phyloP scores from a whole-genome alignment of 2,888 invertebrate genomes.

The Protula sp. region DNA sequence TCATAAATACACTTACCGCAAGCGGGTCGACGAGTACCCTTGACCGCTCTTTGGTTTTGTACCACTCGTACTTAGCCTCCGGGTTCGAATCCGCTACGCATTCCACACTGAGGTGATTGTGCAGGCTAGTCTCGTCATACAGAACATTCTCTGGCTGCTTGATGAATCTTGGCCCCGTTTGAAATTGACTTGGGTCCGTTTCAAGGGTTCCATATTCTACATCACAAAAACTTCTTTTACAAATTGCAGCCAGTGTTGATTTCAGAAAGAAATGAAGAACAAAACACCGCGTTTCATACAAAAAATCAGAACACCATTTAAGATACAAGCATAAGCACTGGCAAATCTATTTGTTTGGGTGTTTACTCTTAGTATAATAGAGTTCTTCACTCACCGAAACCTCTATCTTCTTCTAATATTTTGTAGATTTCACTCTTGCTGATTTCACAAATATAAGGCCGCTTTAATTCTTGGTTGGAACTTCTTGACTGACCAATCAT shows the following conservation, averaged over 20 bases:
- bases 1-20: neutral
- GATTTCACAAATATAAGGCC: conserved; percentile 41
- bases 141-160: conserved; percentile 19
- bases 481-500: neutral
- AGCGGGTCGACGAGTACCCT: neutral
- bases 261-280: too few relatives aligned
- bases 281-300: too few relatives aligned
- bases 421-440: conserved; percentile 31
- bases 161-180: conserved; percentile 18
- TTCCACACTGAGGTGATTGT: conserved; percentile 38
- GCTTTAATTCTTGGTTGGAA: neutral
- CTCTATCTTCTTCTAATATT: conserved; percentile 29
- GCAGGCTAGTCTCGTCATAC: conserved; percentile 33
- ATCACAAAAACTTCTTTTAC: neutral
- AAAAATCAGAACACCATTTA: too few relatives aligned
- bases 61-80: conserved; percentile 32
- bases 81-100: conserved; percentile 31
- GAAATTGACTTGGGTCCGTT: conserved; percentile 11
- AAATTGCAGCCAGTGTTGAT: too few relatives aligned
- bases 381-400: conserved; percentile 29
- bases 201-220: conserved; percentile 24
- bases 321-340: too few relatives aligned
- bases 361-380: too few relatives aligned
- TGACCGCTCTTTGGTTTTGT: neutral
- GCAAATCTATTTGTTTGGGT: too few relatives aligned